Base-by-base conservation (phyloP, 2,113 vertebrate species). In the Nematolebias whitei region DNA sequence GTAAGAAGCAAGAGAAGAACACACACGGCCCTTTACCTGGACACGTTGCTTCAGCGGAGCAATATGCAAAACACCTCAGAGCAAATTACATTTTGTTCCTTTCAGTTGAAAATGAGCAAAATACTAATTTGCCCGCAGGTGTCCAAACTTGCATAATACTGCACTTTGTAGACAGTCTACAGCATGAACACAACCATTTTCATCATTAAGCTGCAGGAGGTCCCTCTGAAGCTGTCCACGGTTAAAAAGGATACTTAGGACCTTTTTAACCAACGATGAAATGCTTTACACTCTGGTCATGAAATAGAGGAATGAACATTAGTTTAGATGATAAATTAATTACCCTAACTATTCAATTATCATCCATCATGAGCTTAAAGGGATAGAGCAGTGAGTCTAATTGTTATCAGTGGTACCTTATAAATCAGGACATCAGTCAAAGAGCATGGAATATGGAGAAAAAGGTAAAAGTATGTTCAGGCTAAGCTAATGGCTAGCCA, bases 1-100 rank as follows among this genome's bases (percentile, higher is more conserved):
- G 60, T 55, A 49, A 79, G 55, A 59, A 55, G 83, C 44, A 67
- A 80, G 54, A 79, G 52, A 67, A 77, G 50, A 73, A 74, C 54
- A 87, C 45, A 52, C 40, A 71, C 18, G 18, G 64, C 24, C 41
- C 41, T 26, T 54, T 13, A 35, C 20, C 19, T 43, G 44, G 47
- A 77, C 75, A 65, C 26, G 70, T 2, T 48, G 74, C 51, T 71
- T 71, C 58, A 59, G 39, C 14, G 49, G 47, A 59, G 29, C 6
- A 23, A 47, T 23, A 48, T 48, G 63, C 63, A 65, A 54, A 54
- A 54, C 39, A 45, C 40, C 39, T 19, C n/a, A 35, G 51, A 65
- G 63, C 50, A 65, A 53, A 65, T 65, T 54, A 54, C 13, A 50
- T 54, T 43, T 16, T n/a, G 24, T 12, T 41, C 16, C 49, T 61